phyloP scores from a whole-genome alignment of 1,140 invertebrate species.

The Solenopsis fugax region DNA sequence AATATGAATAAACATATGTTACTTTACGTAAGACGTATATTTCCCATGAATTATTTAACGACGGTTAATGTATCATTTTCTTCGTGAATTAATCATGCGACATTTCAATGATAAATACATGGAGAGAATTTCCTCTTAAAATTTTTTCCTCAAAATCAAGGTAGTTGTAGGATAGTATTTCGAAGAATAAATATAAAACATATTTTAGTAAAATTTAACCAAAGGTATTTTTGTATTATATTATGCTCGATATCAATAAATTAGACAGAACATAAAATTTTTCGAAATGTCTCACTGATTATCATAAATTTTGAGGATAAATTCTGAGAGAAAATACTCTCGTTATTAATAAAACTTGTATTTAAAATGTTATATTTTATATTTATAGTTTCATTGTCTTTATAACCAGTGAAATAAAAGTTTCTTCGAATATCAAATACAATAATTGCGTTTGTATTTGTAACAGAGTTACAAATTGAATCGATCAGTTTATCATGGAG shows the following conservation, averaged over 20 bases:
- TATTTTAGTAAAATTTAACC: too few species aligned
- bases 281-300: too few species aligned
- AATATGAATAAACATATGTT: slow-evolving; percentile 52
- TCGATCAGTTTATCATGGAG: background rate
- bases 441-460: slow-evolving; percentile 6
- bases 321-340: too few species aligned
- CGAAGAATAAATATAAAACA: too few species aligned
- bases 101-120: background rate
- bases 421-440: slow-evolving; percentile 10
- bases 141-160: too few species aligned
- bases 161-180: too few species aligned
- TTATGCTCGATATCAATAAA: too few species aligned
- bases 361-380: background rate
- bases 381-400: background rate
- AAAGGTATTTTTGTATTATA: too few species aligned
- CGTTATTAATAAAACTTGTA: slow-evolving; percentile 8
- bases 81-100: slow-evolving; percentile 38
- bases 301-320: too few species aligned
- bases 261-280: too few species aligned
- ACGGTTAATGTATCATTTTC: slow-evolving; percentile 28
- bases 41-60: slow-evolving; percentile 44
- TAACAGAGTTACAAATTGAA: slow-evolving; percentile 29
- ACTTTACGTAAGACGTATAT: slow-evolving; percentile 22
- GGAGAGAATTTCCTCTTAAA: too few species aligned
- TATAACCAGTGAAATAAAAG: slow-evolving; percentile 7